phyloP scores from a whole-genome alignment of 2,797 vertebrate genomes.

The Epinephelus malabaricus region DNA sequence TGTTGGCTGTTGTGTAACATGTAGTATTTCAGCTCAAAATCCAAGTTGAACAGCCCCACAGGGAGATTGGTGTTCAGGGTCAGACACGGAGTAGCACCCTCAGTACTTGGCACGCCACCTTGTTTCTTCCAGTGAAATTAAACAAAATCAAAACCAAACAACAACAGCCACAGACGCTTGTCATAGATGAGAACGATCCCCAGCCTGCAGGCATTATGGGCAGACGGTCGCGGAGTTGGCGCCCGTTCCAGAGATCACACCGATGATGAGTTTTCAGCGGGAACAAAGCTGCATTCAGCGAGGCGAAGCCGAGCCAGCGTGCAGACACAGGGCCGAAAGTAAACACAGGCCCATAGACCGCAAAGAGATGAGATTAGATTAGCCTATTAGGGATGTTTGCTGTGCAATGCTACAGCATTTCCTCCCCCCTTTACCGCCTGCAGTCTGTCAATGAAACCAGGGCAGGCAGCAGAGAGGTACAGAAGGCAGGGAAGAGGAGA shows the following conservation, averaged over 20 bases:
- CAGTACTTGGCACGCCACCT: conserved; percentile 3
- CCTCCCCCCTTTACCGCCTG: conserved; percentile 66
- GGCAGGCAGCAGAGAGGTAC: conserved; percentile 37
- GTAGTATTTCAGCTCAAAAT: not conserved
- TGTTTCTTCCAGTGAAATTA: not conserved
- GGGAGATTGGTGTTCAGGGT: conserved; percentile 19
- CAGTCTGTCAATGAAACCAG: conserved; percentile 61
- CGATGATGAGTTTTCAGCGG: conserved; percentile 65
- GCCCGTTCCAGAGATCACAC: conserved; percentile 72
- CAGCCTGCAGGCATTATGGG: conserved; percentile 54
- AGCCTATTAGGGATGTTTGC: conserved; percentile 86
- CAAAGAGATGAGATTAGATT: conserved; percentile 86
- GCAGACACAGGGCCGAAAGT: conserved; percentile 83
- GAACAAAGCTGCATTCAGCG: conserved; percentile 78
- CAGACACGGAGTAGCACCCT: conserved; percentile 11
- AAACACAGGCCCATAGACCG: conserved; percentile 81
- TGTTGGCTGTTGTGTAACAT: conserved; percentile 1
- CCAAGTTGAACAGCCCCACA: not conserved
- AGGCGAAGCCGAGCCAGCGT: conserved; percentile 64
- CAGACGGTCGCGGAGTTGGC: conserved; percentile 67
- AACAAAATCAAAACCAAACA: conserved; percentile 34
- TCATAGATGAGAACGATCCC: conserved; percentile 23
- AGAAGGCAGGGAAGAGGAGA: conserved; percentile 1
- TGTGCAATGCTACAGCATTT: conserved; percentile 75
- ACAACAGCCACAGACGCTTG: conserved; percentile 18